These are phyloP conservation scores for Catharus ustulatus DNA, from an alignment of 2,797 vertebrate species.

Conservation along the genomic window DNA sequence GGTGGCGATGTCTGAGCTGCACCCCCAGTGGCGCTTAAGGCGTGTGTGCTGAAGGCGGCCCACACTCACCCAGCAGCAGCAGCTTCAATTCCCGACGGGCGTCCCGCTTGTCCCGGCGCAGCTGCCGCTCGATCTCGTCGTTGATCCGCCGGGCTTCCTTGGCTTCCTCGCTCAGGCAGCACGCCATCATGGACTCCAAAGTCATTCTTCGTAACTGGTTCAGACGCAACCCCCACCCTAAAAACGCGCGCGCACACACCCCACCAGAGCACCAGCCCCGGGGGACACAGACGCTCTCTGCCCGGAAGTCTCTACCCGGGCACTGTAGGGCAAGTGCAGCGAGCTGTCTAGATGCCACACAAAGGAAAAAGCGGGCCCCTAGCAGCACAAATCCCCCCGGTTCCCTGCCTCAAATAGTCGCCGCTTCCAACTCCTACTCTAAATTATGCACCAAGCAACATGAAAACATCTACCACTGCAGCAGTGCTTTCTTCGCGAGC, in stretches of 20 bases:
- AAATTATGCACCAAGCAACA: constrained; percentile 50
- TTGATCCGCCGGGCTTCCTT: constrained; percentile 94
- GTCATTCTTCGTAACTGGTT: constrained; percentile 85
- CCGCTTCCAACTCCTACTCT: constrained; percentile 33
- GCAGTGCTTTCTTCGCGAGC: neutral
- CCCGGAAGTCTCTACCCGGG: constrained; percentile 26
- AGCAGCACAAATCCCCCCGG: neutral
- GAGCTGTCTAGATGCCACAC: neutral
- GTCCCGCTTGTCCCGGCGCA: constrained; percentile 83
- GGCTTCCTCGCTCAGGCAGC: constrained; percentile 95
- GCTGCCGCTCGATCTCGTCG: constrained; percentile 86
- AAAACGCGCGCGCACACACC: constrained; percentile 57
- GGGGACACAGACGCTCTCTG: constrained; percentile 46
- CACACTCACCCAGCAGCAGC: constrained; percentile 88
- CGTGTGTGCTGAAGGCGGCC: neutral
- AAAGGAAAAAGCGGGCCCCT: neutral
- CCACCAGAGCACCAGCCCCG: constrained; percentile 28
- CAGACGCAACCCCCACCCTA: constrained; percentile 57
- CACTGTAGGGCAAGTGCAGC: neutral
- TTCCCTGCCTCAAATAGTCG: constrained; percentile 29
- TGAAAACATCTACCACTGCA: constrained; percentile 58
- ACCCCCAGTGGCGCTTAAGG: neutral
- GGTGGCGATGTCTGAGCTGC: neutral
- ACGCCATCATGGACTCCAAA: constrained; percentile 97
- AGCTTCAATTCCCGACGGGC: constrained; percentile 88